A percentile compares a stretch with the other conserved stretches of the same genome.
Conservation (phyloP, 2,113 vertebrate species). For the Triplophysa tibetana region DNA sequence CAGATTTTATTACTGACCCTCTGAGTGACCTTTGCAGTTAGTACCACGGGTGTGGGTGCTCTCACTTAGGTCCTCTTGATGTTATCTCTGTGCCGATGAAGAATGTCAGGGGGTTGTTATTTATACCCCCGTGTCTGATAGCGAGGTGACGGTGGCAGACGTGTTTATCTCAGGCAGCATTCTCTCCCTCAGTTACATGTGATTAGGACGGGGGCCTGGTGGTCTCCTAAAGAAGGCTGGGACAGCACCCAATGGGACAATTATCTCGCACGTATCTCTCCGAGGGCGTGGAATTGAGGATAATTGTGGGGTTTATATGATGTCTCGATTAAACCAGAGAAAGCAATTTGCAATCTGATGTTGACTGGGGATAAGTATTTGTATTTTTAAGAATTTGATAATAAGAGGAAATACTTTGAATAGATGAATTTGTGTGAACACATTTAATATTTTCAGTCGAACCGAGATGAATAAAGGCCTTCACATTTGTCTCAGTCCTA, state of each 20-base stretch:
- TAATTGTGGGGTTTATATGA: constrained; percentile 23
- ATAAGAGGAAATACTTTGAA: too few relatives aligned
- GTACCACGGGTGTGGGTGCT: not conserved
- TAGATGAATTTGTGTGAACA: too few relatives aligned
- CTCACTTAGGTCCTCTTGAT: constrained; percentile 35
- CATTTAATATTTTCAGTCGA: too few relatives aligned
- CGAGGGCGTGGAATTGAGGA: not conserved
- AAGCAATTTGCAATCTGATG: constrained; percentile 1
- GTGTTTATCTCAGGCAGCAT: constrained; percentile 45
- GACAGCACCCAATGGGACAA: constrained; percentile 7
- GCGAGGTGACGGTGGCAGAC: constrained; percentile 37
- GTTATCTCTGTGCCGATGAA: constrained; percentile 32
- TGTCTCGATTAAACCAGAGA: not conserved
- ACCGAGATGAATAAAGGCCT: too few relatives aligned
- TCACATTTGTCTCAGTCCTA: too few relatives aligned
- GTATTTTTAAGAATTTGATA: too few relatives aligned
- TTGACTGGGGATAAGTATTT: not conserved
- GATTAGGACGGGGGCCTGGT: constrained; percentile 15
- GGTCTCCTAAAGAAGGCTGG: constrained; percentile 10
- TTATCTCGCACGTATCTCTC: too few relatives aligned
- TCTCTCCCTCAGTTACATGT: not conserved
- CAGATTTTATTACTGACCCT: not conserved
- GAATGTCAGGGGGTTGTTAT: constrained; percentile 43
- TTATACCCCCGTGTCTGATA: constrained; percentile 42
- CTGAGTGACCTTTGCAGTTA: constrained; percentile 5